Percentiles rank a stretch among this genome's conserved stretches.
Conservation (phyloP, 2,113 vertebrate genomes). For the Hyperopisus bebe region DNA sequence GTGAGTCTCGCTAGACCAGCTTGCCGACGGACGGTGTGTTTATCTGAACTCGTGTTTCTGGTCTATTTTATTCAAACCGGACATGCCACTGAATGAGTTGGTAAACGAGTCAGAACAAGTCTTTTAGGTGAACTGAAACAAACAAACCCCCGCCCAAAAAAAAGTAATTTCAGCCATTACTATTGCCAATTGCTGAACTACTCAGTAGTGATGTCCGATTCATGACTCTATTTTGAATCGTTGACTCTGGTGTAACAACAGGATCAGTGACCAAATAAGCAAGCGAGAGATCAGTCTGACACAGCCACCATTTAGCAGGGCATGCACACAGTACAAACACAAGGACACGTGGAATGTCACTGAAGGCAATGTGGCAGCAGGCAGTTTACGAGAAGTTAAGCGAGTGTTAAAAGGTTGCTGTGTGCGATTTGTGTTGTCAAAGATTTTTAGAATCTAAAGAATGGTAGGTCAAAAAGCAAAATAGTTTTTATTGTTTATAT, state of each 20-base stretch:
- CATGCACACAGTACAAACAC: not conserved
- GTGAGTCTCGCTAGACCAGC: too few relatives aligned
- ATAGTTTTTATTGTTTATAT: conserved; percentile 9
- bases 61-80: not conserved
- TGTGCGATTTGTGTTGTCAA: not conserved
- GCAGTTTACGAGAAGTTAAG: not conserved
- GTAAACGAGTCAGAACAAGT: not conserved
- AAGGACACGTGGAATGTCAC: not conserved
- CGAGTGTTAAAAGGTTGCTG: not conserved
- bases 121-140: not conserved
- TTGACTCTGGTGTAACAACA: not conserved
- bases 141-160: not conserved
- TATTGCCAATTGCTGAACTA: not conserved
- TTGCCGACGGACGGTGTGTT: not conserved
- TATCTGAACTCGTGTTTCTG: not conserved
- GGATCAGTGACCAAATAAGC: not conserved
- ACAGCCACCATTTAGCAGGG: not conserved
- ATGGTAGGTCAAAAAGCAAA: not conserved
- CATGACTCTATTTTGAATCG: not conserved
- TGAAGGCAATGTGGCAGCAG: not conserved
- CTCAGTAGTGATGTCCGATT: not conserved
- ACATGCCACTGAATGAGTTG: not conserved
- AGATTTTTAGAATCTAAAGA: not conserved
- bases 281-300: not conserved
- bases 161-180: not conserved